Evolutionary conservation across 2,797 vertebrate species (phyloP), one percentile per base, ranked within the genome.

Genomic region (Chrysocyon brachyurus): DNA sequence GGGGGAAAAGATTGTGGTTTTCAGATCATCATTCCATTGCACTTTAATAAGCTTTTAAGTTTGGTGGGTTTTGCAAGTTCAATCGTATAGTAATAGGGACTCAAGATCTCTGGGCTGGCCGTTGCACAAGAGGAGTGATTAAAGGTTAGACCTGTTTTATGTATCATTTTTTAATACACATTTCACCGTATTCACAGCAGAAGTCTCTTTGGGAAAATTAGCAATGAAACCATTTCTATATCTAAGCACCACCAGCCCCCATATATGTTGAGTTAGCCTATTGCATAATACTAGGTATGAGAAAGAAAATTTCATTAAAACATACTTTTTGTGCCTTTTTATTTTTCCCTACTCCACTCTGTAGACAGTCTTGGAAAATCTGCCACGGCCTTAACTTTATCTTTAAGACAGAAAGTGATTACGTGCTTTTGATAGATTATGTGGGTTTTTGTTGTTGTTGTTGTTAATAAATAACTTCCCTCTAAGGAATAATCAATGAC

Each of bases 141-240:
- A 68, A 87, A 81, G n/a, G 24, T 49, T 73, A 95, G 24, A 40
- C 22, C 21, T 86, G 68, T 66, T 95, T 95, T 89, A 33, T 77
- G 54, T 73, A 64, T 95, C 73, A 91, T 64, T 94, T 96, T 95
- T 95, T 90, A 97, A 91, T 72, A 59, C 22, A 78, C 49, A 28
- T 86, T 94, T 95, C 33, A 78, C 40, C 59, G 11, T 54, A 46
- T 93, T 89, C 84, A 88, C 68, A 70, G 61, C 68, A 70, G n/a
- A 91, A 90, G n/a, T 92, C 86, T 97, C 83, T 96, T 92, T 31
- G 75, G 82, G 79, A 26, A 97, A 96, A 97, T 94, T 94, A 89
- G 33, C 33, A 77, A 72, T 9, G 31, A 68, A 90, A 91, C 17
- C n/a, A 93, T 96, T 96, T 97, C 92, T 89, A 14, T 87, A 61